phyloP scores from a whole-genome alignment of 2,888 invertebrate species.

The Harpagoxenus sublaevis region DNA sequence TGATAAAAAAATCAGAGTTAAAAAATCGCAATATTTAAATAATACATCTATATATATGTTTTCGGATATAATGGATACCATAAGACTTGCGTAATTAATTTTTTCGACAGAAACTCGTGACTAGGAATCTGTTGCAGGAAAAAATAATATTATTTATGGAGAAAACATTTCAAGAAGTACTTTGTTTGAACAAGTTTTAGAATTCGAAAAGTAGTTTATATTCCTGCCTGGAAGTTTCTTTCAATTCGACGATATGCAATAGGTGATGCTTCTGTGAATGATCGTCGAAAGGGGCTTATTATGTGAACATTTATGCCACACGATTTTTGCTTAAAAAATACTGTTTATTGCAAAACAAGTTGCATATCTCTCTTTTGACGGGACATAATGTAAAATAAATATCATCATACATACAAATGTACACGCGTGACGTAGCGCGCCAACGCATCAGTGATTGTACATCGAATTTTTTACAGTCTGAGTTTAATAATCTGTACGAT shows the following conservation, averaged over 20 bases:
- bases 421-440: constrained; percentile 64
- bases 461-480: constrained; percentile 64
- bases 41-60: not conserved
- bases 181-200: not conserved
- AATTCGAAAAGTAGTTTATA: not conserved
- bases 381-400: constrained; percentile 77
- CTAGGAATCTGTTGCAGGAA: not conserved
- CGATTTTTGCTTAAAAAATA: constrained; percentile 75
- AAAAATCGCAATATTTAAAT: not conserved
- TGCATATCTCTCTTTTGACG: constrained; percentile 54
- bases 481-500: constrained; percentile 8
- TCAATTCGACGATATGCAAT: not conserved
- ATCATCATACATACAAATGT: constrained; percentile 80
- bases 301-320: not conserved
- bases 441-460: constrained; percentile 68
- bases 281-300: constrained; percentile 77
- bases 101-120: not conserved
- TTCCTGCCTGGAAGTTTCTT: too few relatives aligned
- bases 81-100: not conserved
- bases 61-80: not conserved
- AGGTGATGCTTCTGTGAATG: constrained; percentile 53
- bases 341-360: constrained; percentile 76
- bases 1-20: not conserved
- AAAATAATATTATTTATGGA: not conserved
- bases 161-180: not conserved